Percentiles rank a stretch among this genome's conserved stretches.
These are phyloP conservation scores for Drosophila peninsularis DNA, from an alignment of 2,888 invertebrate species.

Conservation along the genomic window DNA sequence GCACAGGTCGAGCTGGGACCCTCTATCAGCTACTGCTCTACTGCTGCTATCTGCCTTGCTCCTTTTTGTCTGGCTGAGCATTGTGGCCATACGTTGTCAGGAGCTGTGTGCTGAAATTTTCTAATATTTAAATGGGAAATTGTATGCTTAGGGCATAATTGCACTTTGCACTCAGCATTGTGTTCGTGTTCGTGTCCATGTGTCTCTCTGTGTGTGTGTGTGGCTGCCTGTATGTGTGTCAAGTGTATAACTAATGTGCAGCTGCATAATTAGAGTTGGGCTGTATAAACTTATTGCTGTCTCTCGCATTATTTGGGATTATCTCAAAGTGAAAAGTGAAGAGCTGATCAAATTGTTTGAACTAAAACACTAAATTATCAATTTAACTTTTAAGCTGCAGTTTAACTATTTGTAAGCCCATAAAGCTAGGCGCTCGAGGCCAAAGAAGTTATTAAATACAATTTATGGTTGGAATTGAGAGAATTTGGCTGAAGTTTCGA, in stretches of 20 bases:
- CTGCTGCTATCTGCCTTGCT: not conserved
- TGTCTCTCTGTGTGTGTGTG: constrained; percentile 4
- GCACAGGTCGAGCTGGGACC: constrained; percentile 40
- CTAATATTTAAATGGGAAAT: constrained; percentile 78
- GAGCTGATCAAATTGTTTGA: not conserved
- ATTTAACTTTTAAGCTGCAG: not conserved
- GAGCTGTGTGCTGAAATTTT: constrained; percentile 36
- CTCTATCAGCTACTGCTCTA: not conserved
- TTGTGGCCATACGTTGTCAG: constrained; percentile 35
- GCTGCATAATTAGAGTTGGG: constrained; percentile 41
- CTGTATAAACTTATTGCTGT: constrained; percentile 6
- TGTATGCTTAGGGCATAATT: constrained; percentile 61
- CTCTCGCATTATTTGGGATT: constrained; percentile 7
- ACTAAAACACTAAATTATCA: not conserved
- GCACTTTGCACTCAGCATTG: constrained; percentile 46
- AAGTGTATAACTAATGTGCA: constrained; percentile 31
- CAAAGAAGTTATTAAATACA: not conserved
- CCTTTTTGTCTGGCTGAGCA: constrained; percentile 21
- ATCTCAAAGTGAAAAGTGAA: constrained; percentile 4
- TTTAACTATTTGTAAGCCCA: not conserved
- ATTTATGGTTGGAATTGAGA: not conserved
- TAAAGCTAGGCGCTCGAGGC: not conserved
- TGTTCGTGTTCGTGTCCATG: not conserved
- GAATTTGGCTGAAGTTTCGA: not conserved
- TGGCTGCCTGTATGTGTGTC: constrained; percentile 6